phyloP scores from a whole-genome alignment of 2,888 invertebrate genomes.

The Acrocyrtus sp. region DNA sequence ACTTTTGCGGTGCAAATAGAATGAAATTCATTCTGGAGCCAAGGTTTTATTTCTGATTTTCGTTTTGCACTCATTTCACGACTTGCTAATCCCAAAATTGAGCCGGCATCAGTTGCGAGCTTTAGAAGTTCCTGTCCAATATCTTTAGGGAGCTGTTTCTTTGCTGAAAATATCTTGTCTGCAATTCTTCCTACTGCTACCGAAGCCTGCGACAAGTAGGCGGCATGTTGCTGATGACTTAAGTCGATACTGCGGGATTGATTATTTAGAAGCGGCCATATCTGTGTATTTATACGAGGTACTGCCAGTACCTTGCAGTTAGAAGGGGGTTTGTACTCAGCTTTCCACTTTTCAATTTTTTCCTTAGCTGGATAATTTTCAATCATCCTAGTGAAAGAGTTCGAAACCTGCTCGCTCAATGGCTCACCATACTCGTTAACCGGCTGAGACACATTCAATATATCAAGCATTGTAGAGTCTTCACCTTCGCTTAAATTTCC shows the following conservation, averaged over 20 bases:
- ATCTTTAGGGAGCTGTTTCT: neutral
- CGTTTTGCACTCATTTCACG: neutral
- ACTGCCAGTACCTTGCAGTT: neutral
- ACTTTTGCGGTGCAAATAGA: neutral
- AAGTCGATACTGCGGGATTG: neutral
- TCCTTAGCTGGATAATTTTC: neutral
- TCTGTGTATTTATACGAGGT: constrained; percentile 2
- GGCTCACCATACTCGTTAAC: neutral
- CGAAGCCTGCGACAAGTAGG: neutral
- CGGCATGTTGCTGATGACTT: neutral
- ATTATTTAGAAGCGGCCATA: neutral
- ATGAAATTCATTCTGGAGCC: neutral
- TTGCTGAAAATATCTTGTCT: neutral
- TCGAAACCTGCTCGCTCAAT: neutral
- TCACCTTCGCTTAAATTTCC: no score
- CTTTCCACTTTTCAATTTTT: neutral
- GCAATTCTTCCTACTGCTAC: neutral
- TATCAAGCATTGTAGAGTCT: neutral
- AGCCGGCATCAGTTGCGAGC: neutral
- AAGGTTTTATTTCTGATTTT: neutral
- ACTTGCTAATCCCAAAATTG: neutral
- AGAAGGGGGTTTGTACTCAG: neutral
- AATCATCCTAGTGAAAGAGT: neutral
- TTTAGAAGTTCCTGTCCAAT: neutral
- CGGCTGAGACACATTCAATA: constrained; percentile 9